Evolutionary conservation across 2,888 invertebrate genomes (phyloP), one percentile per base, ranked within the genome.

Genomic region (Lithophane leautieri): DNA sequence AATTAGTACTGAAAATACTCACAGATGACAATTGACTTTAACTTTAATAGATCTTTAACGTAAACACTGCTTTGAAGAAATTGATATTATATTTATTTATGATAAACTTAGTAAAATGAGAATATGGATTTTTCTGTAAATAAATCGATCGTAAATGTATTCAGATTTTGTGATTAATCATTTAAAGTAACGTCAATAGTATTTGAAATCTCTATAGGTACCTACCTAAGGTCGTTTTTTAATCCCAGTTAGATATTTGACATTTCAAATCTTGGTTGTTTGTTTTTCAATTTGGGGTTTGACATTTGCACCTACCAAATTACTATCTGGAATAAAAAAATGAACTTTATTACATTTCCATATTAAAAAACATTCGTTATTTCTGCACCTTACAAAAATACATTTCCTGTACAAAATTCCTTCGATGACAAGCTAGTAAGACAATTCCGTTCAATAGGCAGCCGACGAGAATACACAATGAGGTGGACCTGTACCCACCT

Each of bases 391-490:
- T 68, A 60, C 60, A 44, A 76, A 76, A 82, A 67, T 62, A 70
- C 60, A 81, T 70, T 82, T 73, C 66, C 60, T 62, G 22, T 75
- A 66, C 70, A 73, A 67, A 78, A 78, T 79, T 75, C 50, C 62
- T 56, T 58, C 74, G 86, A 73, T 82, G 82, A 86, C 86, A 82
- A 60, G 58, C n/a, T 61, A 50, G 68, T 28, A 67, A 81, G 76
- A 82, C 82, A 86, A 79, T 86, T 84, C 58, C 34, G 28, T 76
- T 78, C 75, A 65, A 84, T 74, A 73, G 44, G 47, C 28, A 66
- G 22, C 40, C 34, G 79, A 62, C 56, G 2, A 12, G 85, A 86
- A 86, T 86, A 84, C 84, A 25, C 58, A 86, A 86, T 86, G 82
- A 84, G 82, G 19, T 7, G 47, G 11, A 50, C 8, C 58, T 4